These are phyloP conservation scores for Phengaris alcon DNA, from an alignment of 2,888 invertebrate genomes.

Conservation along the genomic window DNA sequence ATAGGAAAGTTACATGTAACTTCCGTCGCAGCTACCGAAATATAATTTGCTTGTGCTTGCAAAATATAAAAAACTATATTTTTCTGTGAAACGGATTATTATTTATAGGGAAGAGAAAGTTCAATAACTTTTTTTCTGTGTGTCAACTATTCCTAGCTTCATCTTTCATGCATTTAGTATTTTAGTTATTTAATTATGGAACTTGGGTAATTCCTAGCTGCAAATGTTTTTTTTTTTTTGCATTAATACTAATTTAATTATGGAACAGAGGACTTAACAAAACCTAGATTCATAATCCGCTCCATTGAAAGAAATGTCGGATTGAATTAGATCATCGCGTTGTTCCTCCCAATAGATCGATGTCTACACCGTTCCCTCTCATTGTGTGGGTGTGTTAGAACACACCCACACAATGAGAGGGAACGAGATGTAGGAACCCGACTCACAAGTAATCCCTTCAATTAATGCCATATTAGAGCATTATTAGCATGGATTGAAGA, in stretches of 20 bases:
- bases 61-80: neutral
- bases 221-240: too few species aligned
- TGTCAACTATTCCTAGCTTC: too few species aligned
- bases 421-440: neutral
- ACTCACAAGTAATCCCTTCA: slow-evolving; percentile 50
- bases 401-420: slow-evolving; percentile 7
- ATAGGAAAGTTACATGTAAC: neutral
- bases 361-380: neutral
- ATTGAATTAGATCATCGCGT: slow-evolving; percentile 5
- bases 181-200: too few species aligned
- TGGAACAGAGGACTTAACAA: neutral
- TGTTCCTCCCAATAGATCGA: slow-evolving; percentile 8
- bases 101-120: neutral
- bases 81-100: too few species aligned
- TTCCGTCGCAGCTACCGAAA: neutral
- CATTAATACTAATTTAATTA: neutral
- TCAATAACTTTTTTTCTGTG: too few species aligned
- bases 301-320: neutral
- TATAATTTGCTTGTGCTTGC: neutral
- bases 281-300: neutral
- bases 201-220: too few species aligned
- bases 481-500: slow-evolving; percentile 46
- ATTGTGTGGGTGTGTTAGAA: neutral
- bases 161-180: too few species aligned
- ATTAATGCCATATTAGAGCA: slow-evolving; percentile 59